phyloP scores from a whole-genome alignment of 2,113 vertebrate species.

The Furnarius figulus region DNA sequence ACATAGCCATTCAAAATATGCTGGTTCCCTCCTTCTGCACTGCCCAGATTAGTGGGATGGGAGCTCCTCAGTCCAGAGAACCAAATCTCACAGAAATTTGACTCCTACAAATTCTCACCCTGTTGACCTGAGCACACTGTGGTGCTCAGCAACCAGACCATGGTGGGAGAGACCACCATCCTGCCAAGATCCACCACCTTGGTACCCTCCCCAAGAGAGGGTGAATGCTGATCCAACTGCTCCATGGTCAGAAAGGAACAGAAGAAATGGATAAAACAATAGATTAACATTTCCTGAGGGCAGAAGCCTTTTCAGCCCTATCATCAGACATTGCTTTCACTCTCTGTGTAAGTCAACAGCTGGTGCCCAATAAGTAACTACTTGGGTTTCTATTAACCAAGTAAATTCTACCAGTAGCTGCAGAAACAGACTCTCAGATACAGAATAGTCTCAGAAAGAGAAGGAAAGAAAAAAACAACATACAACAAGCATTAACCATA shows the following conservation, averaged over 20 bases:
- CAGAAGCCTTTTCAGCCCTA: background rate
- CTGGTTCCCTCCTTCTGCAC: background rate
- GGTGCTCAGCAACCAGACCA: background rate
- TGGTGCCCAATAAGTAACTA: background rate
- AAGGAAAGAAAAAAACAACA: background rate
- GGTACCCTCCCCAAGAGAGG: background rate
- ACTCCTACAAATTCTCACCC: fast-evolving
- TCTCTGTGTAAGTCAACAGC: background rate
- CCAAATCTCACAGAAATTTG: fast-evolving
- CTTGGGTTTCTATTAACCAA: background rate
- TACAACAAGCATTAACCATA: background rate
- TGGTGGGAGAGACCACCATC: background rate
- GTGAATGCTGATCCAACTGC: background rate
- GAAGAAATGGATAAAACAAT: background rate
- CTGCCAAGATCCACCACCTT: background rate
- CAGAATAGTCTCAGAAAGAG: background rate
- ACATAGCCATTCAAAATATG: background rate
- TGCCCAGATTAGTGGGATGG: background rate
- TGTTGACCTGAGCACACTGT: fast-evolving
- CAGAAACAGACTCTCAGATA: background rate
- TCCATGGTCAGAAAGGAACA: background rate
- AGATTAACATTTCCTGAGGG: background rate
- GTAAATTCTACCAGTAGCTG: background rate
- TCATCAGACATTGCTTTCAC: background rate
- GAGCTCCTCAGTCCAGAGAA: background rate